Evolutionary conservation across 1,140 invertebrate genomes (phyloP).

Genomic region (Eciton burchellii): DNA sequence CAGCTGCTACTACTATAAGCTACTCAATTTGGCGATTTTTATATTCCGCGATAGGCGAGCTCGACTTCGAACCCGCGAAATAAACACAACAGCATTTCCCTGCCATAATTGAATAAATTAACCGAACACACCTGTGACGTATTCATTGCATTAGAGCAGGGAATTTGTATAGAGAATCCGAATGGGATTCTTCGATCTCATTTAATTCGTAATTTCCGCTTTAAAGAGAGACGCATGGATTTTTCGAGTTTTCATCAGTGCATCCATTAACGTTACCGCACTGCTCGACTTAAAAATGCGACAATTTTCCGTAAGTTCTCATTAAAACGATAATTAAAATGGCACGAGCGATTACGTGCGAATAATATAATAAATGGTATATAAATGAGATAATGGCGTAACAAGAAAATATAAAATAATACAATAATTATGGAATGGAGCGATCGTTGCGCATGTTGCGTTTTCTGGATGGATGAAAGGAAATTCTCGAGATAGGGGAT

Average conservation of each 20-base stretch:
- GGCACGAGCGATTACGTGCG: neutral
- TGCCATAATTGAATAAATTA: conserved; percentile 39
- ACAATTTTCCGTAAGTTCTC: neutral
- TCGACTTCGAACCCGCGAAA: conserved; percentile 17
- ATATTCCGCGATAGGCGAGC: conserved; percentile 17
- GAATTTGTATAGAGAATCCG: neutral
- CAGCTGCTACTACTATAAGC: conserved; percentile 54
- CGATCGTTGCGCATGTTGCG: neutral
- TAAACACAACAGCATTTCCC: conserved; percentile 6
- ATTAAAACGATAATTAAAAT: conserved; percentile 7
- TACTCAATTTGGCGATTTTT: conserved; percentile 52
- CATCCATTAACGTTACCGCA: too few relatives aligned
- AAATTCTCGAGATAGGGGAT: conserved; percentile 15
- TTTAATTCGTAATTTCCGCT: neutral
- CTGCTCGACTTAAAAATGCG: too few relatives aligned
- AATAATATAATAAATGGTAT: too few relatives aligned
- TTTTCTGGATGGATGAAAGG: neutral
- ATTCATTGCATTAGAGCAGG: neutral
- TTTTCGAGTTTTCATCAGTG: too few relatives aligned
- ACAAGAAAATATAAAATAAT: too few relatives aligned
- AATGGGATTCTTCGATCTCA: neutral
- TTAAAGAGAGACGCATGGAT: neutral
- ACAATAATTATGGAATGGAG: conserved; percentile 13
- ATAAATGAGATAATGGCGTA: too few relatives aligned
- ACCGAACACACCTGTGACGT: neutral